Percentiles rank a stretch among this genome's conserved stretches.
These are phyloP conservation scores for Nineta flava DNA, from an alignment of 2,888 invertebrate genomes.

Conservation along the genomic window DNA sequence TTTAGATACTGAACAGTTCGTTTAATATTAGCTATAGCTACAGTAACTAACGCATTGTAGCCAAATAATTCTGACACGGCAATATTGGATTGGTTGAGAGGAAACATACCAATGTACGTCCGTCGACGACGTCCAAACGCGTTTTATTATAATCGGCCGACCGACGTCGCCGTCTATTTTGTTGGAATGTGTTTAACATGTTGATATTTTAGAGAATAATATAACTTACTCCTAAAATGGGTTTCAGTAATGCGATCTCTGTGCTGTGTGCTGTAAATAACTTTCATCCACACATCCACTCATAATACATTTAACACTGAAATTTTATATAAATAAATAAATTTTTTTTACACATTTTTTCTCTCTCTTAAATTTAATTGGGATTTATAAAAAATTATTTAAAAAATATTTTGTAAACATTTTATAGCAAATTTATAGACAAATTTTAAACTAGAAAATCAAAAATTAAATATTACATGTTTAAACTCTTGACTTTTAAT, in stretches of 20 bases:
- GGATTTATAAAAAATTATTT: no score
- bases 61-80: neutral
- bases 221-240: conserved; percentile 48
- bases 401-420: no score
- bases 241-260: conserved; percentile 44
- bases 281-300: neutral
- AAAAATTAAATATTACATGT: no score
- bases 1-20: no score
- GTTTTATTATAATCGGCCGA: neutral
- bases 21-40: no score
- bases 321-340: neutral
- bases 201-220: conserved; percentile 19
- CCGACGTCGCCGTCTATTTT: neutral
- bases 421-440: no score
- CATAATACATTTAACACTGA: neutral
- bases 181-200: conserved; percentile 5
- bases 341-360: neutral
- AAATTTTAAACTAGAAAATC: no score
- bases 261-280: conserved; percentile 9
- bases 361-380: no score
- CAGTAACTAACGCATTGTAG: neutral
- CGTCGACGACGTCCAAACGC: neutral
- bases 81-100: neutral
- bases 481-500: no score
- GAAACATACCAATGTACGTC: neutral